Percentiles rank a stretch among this genome's conserved stretches.
These are phyloP conservation scores for Calosoma granatense DNA, from an alignment of 1,140 invertebrate species.

Conservation along the genomic window DNA sequence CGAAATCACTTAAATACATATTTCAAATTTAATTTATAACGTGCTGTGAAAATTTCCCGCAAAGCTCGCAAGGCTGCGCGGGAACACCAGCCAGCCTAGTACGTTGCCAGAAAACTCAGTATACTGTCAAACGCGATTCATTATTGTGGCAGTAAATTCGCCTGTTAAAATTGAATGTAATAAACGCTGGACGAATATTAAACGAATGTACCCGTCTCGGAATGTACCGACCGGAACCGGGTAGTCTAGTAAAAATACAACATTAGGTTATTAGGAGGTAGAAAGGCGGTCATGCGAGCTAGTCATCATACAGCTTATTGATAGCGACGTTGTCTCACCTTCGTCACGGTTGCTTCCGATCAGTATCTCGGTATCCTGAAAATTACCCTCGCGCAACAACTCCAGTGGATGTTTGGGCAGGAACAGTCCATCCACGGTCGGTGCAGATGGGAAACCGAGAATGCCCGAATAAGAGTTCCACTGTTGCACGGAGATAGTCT, in stretches of 20 bases:
- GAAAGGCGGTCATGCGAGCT: neutral
- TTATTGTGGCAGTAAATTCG: constrained; percentile 6
- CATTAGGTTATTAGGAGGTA: neutral
- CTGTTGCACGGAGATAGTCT: constrained; percentile 74
- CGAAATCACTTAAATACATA: neutral
- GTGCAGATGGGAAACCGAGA: constrained; percentile 78
- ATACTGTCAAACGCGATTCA: constrained; percentile 3
- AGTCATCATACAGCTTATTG: neutral
- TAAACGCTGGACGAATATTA: constrained; percentile 1
- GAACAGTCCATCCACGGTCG: constrained; percentile 78
- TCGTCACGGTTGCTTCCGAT: constrained; percentile 84
- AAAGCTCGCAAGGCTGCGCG: neutral
- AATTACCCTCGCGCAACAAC: constrained; percentile 66
- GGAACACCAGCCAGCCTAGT: too few species aligned
- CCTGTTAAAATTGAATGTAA: constrained; percentile 6
- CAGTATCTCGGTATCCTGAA: constrained; percentile 73
- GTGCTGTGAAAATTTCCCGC: neutral
- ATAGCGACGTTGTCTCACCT: constrained; percentile 51
- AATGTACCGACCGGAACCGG: neutral
- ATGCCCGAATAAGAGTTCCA: constrained; percentile 87
- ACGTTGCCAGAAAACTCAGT: neutral
- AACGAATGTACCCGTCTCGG: neutral
- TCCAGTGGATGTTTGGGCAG: constrained; percentile 75
- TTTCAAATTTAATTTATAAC: neutral
- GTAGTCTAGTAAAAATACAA: constrained; percentile 18